phyloP scores from a whole-genome alignment of 2,888 invertebrate genomes.

The Machimus atricapillus region DNA sequence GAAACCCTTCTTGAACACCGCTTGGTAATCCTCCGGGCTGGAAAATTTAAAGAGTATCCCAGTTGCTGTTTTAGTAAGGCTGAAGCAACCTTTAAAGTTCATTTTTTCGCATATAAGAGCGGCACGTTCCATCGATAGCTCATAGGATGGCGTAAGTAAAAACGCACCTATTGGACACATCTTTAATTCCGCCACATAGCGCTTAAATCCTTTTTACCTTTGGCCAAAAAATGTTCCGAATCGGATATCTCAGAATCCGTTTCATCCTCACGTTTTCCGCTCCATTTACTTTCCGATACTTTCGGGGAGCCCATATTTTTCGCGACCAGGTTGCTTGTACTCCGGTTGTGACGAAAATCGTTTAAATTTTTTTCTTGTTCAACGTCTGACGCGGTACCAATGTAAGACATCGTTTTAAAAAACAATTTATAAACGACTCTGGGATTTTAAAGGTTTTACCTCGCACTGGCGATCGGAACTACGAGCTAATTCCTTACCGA shows the following conservation, averaged over 20 bases:
- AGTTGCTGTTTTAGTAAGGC: conserved; percentile 85
- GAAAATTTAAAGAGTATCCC: conserved; percentile 89
- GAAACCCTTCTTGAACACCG: conserved; percentile 86
- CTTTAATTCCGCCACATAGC: background rate
- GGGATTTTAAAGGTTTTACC: conserved; percentile 20
- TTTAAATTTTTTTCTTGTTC: conserved; percentile 59
- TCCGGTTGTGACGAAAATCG: conserved; percentile 41
- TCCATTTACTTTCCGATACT: conserved; percentile 59
- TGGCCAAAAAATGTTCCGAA: conserved; percentile 78
- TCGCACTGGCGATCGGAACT: background rate
- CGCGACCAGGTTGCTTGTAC: conserved; percentile 46
- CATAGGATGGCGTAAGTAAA: conserved; percentile 84
- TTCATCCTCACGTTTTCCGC: conserved; percentile 69
- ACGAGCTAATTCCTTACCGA: conserved; percentile 42
- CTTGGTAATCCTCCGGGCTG: conserved; percentile 84
- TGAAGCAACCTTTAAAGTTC: conserved; percentile 86
- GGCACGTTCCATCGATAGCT: conserved; percentile 85
- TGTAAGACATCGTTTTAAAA: conserved; percentile 55
- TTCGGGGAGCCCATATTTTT: conserved; percentile 57
- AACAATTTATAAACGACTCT: background rate
- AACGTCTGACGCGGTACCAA: conserved; percentile 60
- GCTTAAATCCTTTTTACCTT: conserved; percentile 62
- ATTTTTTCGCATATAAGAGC: conserved; percentile 87
- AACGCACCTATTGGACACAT: conserved; percentile 69
- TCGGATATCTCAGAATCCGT: conserved; percentile 81